Evolutionary conservation across 2,113 vertebrate species (phyloP).

Genomic region (Nyctereutes procyonoides): DNA sequence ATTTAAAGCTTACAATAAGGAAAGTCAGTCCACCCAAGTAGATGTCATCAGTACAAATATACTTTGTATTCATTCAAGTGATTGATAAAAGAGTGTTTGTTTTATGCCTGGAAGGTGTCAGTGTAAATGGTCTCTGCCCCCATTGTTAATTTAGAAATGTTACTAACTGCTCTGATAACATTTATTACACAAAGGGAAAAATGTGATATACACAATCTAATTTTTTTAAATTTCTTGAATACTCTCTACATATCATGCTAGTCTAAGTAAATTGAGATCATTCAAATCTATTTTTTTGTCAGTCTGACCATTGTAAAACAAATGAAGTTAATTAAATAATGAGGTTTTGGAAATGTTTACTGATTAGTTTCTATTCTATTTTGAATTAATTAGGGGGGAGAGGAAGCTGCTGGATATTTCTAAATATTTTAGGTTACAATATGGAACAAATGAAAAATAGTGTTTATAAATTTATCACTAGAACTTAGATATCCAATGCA

Average conservation of each 20-base stretch:
- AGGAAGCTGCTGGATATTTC: background rate
- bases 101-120: background rate
- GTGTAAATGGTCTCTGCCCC: background rate
- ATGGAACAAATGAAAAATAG: background rate
- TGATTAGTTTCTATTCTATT: background rate
- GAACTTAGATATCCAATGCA: background rate
- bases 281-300: background rate
- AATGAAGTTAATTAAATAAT: slow-evolving; percentile 1
- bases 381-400: background rate
- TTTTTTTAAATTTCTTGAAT: background rate
- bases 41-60: slow-evolving; percentile 40
- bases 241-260: background rate
- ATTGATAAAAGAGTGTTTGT: slow-evolving; percentile 3
- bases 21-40: slow-evolving; percentile 29
- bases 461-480: background rate
- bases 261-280: background rate
- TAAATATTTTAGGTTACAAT: background rate
- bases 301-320: background rate
- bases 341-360: background rate
- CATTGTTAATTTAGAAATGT: slow-evolving; percentile 31
- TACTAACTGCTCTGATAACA: background rate
- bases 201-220: background rate
- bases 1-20: slow-evolving; percentile 43
- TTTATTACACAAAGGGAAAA: slow-evolving; percentile 4
- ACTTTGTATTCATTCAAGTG: slow-evolving; percentile 5